phyloP scores from a whole-genome alignment of 2,888 invertebrate genomes.

The Baronia brevicornis region DNA sequence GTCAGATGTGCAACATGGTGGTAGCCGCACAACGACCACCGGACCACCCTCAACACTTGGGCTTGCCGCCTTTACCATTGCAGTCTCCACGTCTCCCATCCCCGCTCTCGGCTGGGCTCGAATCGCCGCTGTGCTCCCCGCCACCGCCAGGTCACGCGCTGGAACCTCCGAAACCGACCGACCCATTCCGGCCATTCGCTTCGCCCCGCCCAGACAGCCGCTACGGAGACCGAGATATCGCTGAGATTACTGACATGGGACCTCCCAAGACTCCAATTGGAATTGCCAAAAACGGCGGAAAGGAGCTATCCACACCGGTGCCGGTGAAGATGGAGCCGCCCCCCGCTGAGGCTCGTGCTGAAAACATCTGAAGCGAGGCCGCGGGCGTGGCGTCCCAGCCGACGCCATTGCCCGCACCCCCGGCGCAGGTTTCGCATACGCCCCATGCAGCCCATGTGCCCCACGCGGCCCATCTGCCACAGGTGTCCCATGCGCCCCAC shows the following conservation, averaged over 20 bases:
- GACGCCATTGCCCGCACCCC: conserved; percentile 37
- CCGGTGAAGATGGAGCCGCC: conserved; percentile 83
- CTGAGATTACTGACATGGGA: conserved; percentile 60
- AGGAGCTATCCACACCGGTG: conserved; percentile 68
- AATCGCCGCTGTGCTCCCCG: conserved; percentile 78
- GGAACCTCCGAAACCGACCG: conserved; percentile 72
- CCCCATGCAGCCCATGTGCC: conserved; percentile 27
- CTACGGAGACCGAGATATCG: conserved; percentile 79
- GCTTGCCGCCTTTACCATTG: conserved; percentile 52
- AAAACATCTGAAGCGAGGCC: conserved; percentile 69
- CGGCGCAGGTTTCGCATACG: conserved; percentile 42
- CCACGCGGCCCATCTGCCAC: conserved; percentile 20
- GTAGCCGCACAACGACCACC: conserved; percentile 71
- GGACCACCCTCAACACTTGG: conserved; percentile 68
- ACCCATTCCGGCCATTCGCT: conserved; percentile 75
- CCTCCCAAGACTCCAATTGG: conserved; percentile 54
- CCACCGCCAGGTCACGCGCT: conserved; percentile 79
- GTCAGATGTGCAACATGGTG: conserved; percentile 90
- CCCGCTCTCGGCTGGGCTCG: conserved; percentile 75
- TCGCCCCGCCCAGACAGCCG: conserved; percentile 76
- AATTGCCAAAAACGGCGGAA: conserved; percentile 51
- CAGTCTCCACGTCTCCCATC: conserved; percentile 67
- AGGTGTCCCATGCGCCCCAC: conserved; percentile 23
- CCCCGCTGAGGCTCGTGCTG: conserved; percentile 74
- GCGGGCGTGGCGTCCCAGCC: conserved; percentile 46